These are phyloP conservation scores for Dendrolimus punctatus DNA, from an alignment of 1,140 invertebrate genomes.

Conservation along the genomic window DNA sequence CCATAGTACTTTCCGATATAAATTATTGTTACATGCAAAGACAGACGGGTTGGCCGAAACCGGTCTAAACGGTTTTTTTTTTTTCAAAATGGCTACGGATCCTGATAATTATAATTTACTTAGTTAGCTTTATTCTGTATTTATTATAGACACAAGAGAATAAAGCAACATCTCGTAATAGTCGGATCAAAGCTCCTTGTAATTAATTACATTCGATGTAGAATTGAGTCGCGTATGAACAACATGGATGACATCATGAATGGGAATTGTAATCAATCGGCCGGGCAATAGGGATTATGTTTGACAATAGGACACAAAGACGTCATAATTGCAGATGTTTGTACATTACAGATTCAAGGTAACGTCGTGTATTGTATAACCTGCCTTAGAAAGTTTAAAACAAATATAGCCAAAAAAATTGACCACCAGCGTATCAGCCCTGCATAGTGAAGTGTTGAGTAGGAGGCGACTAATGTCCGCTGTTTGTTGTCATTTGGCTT, in stretches of 20 bases:
- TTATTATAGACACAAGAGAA: background rate
- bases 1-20: no score
- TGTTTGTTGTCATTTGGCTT: no score
- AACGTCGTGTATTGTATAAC: conserved; percentile 3
- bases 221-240: conserved; percentile 11
- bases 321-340: conserved; percentile 22
- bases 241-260: conserved; percentile 17
- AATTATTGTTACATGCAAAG: no score
- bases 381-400: no score
- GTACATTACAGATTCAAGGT: conserved; percentile 34
- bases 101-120: no score
- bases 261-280: conserved; percentile 43
- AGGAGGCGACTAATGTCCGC: no score
- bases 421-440: background rate
- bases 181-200: conserved; percentile 32
- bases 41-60: no score
- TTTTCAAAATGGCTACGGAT: no score
- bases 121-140: conserved; percentile 2
- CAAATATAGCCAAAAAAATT: conserved; percentile 18
- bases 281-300: conserved; percentile 34
- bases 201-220: conserved; percentile 24
- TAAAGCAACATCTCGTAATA: conserved; percentile 27
- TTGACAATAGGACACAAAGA: conserved; percentile 35
- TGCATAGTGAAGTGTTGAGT: no score
- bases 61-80: no score